Evolutionary conservation across 2,888 invertebrate species (phyloP).

Genomic region (Spatulosminthurus flaviceps): DNA sequence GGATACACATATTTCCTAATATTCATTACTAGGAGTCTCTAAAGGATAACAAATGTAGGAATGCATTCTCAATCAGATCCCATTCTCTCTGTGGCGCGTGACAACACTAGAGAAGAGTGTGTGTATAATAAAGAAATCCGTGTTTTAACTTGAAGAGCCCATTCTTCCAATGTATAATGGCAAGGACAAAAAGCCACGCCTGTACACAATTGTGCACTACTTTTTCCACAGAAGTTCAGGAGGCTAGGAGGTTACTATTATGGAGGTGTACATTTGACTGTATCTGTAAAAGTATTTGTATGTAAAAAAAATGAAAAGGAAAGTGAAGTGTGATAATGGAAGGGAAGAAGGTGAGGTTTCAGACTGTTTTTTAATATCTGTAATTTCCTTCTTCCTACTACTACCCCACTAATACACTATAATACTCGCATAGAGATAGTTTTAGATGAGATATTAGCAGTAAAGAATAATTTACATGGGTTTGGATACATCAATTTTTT

Average conservation of each 20-base stretch:
- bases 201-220: background rate
- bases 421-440: too few species aligned
- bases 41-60: too few species aligned
- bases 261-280: too few species aligned
- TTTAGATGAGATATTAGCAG: too few species aligned
- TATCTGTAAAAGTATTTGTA: too few species aligned
- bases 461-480: too few species aligned
- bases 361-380: background rate
- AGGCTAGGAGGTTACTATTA: background rate
- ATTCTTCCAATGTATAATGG: too few species aligned
- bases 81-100: conserved; percentile 19
- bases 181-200: background rate
- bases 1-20: background rate
- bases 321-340: background rate
- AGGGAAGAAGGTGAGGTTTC: background rate
- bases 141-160: background rate
- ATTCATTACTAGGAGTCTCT: too few species aligned
- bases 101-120: background rate
- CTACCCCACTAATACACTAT: too few species aligned
- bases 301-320: conserved; percentile 7
- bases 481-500: too few species aligned
- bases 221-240: background rate
- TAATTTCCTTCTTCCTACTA: background rate
- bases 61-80: too few species aligned
- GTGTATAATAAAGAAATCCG: background rate